phyloP scores from a whole-genome alignment of 2,797 vertebrate genomes.

The Neostethus bicornis region DNA sequence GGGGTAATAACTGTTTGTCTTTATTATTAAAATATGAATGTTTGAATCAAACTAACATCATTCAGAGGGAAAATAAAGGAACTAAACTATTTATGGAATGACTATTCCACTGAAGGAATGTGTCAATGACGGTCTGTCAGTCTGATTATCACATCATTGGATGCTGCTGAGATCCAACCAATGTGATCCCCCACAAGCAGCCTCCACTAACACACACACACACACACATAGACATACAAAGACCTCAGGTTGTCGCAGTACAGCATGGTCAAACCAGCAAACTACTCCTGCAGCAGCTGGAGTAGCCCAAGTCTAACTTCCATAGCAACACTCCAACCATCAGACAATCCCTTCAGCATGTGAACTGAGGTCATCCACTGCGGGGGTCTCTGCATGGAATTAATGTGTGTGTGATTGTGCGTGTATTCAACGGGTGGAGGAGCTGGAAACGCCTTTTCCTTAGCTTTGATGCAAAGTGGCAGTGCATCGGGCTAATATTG shows the following conservation, averaged over 20 bases:
- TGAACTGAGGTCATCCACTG: conserved; percentile 69
- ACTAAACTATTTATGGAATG: too few species aligned
- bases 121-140: conserved; percentile 1
- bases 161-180: conserved; percentile 19
- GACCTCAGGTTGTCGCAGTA: conserved; percentile 68
- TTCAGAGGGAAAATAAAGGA: too few species aligned
- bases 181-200: conserved; percentile 25
- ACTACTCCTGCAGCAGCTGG: conserved; percentile 68
- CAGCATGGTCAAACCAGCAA: conserved; percentile 60
- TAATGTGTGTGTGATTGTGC: conserved; percentile 43
- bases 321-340: conserved; percentile 72
- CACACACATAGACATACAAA: conserved; percentile 10
- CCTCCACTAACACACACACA: conserved; percentile 12
- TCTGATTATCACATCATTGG: neutral
- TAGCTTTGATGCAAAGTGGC: conserved; percentile 39
- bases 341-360: conserved; percentile 60
- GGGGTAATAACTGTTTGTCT: neutral
- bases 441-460: conserved; percentile 64
- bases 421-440: conserved; percentile 40
- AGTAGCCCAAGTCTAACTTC: conserved; percentile 63
- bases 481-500: conserved; percentile 42
- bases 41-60: too few species aligned
- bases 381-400: conserved; percentile 48
- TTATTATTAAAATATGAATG: too few species aligned
- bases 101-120: neutral